Evolutionary conservation across 2,888 invertebrate species (phyloP), one percentile per base, ranked within the genome.

Genomic region (Tinea semifulvella): DNA sequence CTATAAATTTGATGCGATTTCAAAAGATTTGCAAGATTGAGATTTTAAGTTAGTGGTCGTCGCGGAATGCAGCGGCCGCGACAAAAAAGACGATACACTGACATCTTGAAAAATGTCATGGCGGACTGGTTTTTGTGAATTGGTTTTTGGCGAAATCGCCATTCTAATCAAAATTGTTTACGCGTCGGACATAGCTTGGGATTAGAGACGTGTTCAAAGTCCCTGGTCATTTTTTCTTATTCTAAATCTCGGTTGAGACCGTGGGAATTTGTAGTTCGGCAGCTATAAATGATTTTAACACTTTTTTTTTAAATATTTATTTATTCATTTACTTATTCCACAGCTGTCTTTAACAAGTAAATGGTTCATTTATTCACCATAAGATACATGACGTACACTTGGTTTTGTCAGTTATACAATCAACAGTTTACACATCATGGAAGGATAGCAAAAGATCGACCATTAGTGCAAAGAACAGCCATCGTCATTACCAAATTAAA

Each of bases 161-260:
- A 74, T 76, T 77, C 79, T 77, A 77, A 80, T 80, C 79, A 79
- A 80, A 79, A 80, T 80, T 74, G 77, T 80, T 79, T 79, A 79
- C 80, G 76, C 72, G 65, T 63, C 60, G 53, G 43, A 49, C 58
- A 55, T 44, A 53, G 38, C 39, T n/a, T 25, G 26, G 19, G 45
- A 43, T 58, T 60, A 45, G 19, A 40, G 44, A 39, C 44, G 42
- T 47, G 47, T 44, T 43, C 42, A 35, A 11, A 22, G 18, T 16
- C 16, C 36, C 17, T 10, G 5, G 11, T 40, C 40, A 22, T 40
- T 40, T 40, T 40, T 40, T 40, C 40, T n/a, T 22, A 11, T 31
- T 13, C 4, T 11, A n/a, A 10, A 22, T 13, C 11, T 40, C 40
- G 11, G 13, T n/a, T 13, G 18, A 2, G 40, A 40, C 22, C 72